phyloP scores from a whole-genome alignment of 2,797 vertebrate genomes.

The Poecilia gillii region DNA sequence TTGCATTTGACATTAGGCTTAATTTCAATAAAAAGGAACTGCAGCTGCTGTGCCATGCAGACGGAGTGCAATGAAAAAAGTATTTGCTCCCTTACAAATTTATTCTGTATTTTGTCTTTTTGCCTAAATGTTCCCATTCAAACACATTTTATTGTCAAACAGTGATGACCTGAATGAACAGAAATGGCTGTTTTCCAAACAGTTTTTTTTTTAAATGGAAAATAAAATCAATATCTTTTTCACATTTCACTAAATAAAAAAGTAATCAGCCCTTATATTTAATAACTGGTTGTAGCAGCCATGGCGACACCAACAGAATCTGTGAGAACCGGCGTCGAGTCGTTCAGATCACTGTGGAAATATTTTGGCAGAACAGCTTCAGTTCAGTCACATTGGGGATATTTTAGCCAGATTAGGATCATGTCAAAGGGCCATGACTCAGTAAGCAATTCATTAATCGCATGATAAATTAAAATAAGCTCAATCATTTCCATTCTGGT shows the following conservation, averaged over 20 bases:
- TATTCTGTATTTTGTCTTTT: neutral
- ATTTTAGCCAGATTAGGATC: neutral
- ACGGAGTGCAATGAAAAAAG: slow-evolving; percentile 10
- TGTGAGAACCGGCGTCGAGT: neutral
- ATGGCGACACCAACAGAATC: neutral
- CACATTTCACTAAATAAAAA: neutral
- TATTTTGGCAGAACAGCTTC: neutral
- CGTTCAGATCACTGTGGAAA: neutral
- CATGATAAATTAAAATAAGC: no score
- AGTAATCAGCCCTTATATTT: neutral
- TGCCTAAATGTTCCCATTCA: neutral
- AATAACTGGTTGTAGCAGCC: neutral
- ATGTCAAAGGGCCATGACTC: neutral
- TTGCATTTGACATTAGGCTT: slow-evolving; percentile 54
- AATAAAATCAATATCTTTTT: neutral
- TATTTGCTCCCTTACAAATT: neutral
- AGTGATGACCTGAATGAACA: neutral
- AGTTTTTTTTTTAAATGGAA: neutral
- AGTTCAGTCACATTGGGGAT: neutral
- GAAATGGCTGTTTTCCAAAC: neutral
- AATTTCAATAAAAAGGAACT: slow-evolving; percentile 42
- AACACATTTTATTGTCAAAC: neutral
- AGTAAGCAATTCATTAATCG: no score
- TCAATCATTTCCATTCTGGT: no score
- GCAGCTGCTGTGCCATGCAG: slow-evolving; percentile 44